Base-by-base conservation (phyloP, 2,888 invertebrate genomes). In the Phaonia tiefii region DNA sequence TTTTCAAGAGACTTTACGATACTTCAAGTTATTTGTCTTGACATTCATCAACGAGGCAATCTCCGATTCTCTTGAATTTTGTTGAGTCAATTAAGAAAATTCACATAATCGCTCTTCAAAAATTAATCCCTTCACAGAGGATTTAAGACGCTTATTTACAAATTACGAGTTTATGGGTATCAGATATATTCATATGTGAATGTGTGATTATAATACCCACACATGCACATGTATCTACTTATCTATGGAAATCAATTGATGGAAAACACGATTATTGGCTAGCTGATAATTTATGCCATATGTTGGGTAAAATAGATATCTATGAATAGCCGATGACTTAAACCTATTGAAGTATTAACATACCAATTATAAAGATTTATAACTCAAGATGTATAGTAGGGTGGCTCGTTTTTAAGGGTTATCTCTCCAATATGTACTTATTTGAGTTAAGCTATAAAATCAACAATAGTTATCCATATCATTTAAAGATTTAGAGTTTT, bases 201-300 rank as follows among this genome's bases (percentile, higher is more conserved):
- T 11, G 2, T 17, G 15, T 46, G 46, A 15, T 15, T 46, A 20
- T 49, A 22, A 49, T 49, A 1, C 22, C 22, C 25, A 46, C 22
- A 46, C 22, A 51, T 31, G 15, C 17, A 15, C 11, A 46, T 56
- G 54, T 65, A n/a, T 7, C 5, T 73, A 69, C 37, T 66, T 66
- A 60, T 66, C 46, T 56, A 70, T 60, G 69, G 58, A 74, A 80
- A 76, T 74, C 46, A 58, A 66, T 22, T 54, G 54, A 25, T 22
- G 25, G 3, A 70, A 70, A 42, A 58, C 11, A 58, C 65, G 76
- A 77, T 80, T 77, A 82, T 79, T 66, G 71, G 79, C 79, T 79
- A 76, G 77, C 65, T 67, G 76, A 75, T 84, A 83, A 82, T 83
- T 79, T 81, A 83, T 84, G 84, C 83, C 83, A 82, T 79, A 73